Base-by-base conservation (phyloP, 2,888 invertebrate genomes). In the Hoplodrina ambigua region DNA sequence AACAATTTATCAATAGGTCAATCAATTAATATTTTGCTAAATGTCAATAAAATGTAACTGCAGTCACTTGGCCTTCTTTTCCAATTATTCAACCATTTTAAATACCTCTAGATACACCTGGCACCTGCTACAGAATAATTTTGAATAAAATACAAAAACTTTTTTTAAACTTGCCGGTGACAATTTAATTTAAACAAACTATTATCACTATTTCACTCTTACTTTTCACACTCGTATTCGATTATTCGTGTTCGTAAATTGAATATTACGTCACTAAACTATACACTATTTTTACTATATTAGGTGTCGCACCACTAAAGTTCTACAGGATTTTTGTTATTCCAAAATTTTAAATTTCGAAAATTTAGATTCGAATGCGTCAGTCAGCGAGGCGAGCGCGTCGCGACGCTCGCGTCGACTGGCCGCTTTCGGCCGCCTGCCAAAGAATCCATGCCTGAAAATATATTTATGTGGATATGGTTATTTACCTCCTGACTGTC, bases 381-480 rank as follows among this genome's bases (percentile, higher is more conserved):
- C 88, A 89, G 89, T 86, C 82, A 86, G 90, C 92, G 91, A 86
- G 87, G 85, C 89, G 91, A 88, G 80, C 93, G 92, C 93, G 88
- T 84, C 92, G 91, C 92, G 90, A 86, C 91, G 91, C 90, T 88
- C 90, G 89, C 90, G 87, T 89, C 91, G 93, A 94, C 94, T 94
- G 95, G 91, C 88, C 89, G 89, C 88, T 86, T 91, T 93, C 93
- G 94, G 94, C 93, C 88, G 90, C 78, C 90, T 94, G 94, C 95
- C 95, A 94, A 93, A 90, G 91, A 93, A 90, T 93, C 91, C 89
- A 90, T 87, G 91, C 87, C 92, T 93, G 93, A 93, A 94, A 93
- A 93, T 90, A 93, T 94, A 94, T 94, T 94, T 94, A 90, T 91
- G 90, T 94, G 89, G 90, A 93, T 93, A 93, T 92, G 91, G 91